Evolutionary conservation across 2,113 vertebrate genomes (phyloP).

Genomic region (Telmatochromis sp.): DNA sequence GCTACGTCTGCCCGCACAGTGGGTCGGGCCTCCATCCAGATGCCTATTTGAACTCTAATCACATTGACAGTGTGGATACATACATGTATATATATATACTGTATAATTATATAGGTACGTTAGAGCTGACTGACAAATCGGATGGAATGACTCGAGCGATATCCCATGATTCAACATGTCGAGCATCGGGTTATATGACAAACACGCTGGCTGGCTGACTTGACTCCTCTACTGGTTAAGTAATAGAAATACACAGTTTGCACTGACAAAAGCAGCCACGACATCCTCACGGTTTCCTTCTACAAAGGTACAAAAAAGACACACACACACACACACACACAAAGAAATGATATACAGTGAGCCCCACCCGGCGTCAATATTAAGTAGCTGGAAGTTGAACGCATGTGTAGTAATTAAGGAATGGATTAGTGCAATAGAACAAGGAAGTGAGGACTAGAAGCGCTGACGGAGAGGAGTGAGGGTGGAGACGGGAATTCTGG

Average conservation of each 20-base stretch:
- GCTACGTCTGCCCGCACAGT: conserved; percentile 12
- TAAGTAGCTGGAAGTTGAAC: conserved; percentile 28
- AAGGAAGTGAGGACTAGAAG: conserved; percentile 9
- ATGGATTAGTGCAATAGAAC: conserved; percentile 83
- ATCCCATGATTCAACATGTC: conserved; percentile 22
- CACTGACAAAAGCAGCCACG: conserved; percentile 42
- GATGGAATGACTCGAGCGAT: conserved; percentile 37
- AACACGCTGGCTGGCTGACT: background rate
- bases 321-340: background rate
- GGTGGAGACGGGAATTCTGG: conserved; percentile 2
- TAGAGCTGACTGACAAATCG: conserved; percentile 10
- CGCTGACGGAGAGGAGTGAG: conserved; percentile 1
- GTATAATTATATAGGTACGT: conserved; percentile 25
- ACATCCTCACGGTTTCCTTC: conserved; percentile 36
- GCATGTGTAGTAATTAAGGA: conserved; percentile 35
- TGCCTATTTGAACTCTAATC: conserved; percentile 12
- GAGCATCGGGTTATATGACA: conserved; percentile 10
- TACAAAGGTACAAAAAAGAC: background rate
- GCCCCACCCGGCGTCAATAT: conserved; percentile 6
- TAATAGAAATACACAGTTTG: conserved; percentile 20
- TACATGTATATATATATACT: conserved; percentile 16
- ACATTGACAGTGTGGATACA: conserved; percentile 36
- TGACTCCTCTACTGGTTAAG: conserved; percentile 8
- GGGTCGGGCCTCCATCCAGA: conserved; percentile 8
- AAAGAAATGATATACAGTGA: conserved; percentile 15